Base-by-base conservation (phyloP, 2,113 vertebrate species). In the Anoura caudifer region DNA sequence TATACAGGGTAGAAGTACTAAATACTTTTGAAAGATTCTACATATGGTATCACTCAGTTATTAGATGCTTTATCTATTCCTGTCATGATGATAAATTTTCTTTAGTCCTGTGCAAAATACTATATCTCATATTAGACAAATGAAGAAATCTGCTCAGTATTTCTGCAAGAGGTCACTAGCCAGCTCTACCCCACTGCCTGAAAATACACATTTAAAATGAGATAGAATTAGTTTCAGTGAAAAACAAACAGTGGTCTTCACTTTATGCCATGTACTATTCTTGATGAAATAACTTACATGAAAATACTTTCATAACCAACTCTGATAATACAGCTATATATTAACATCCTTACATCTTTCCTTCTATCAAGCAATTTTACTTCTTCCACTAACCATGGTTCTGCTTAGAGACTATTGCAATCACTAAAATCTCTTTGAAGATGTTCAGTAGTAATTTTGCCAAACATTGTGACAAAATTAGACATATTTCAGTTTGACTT, bases 21-120 rank as follows among this genome's bases (percentile, higher is more conserved):
- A 97, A 86, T 95, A 89, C 92, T 95, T 86, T 87, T 80, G 75
- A 87, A 98, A 63, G 87, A 95, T 50, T 97, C 92, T 96, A 96
- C 98, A 98, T 97, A 97, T 98, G 98, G 97, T 88, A 98, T 96
- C 95, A 97, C 96, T 98, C 97, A 98, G 96, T 97, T 95, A 95
- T 98, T 97, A 97, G 98, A 98, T 96, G 94, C 45, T 97, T 97
- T 96, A 97, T 77, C 84, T 95, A 79, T 95, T 93, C 47, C 88
- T 96, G 91, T 98, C 87, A 31, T 84, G 91, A 96, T 90, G 56
- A 94, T 96, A 96, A 96, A 90, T 96, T 96, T 98, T 95, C 92
- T 52, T 38, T 59, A 81, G 93, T 67, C 70, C 4, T 0, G 16
- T 43, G 36, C 80, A 80, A 94, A 61, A 63, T 67, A 75, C 69